phyloP scores from a whole-genome alignment of 2,113 vertebrate species.

The Pollachius pollachius region DNA sequence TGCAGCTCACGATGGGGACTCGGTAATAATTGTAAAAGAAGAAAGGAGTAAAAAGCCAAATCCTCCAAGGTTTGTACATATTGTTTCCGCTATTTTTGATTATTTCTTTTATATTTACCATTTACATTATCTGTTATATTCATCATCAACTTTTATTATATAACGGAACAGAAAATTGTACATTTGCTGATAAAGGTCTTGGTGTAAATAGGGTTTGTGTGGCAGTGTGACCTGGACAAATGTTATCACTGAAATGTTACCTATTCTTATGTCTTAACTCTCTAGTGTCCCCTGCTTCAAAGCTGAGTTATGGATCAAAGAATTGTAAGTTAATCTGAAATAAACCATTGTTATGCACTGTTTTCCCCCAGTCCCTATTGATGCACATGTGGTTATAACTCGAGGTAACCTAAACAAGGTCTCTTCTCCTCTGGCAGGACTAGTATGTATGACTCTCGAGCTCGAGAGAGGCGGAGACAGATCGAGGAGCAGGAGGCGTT shows the following conservation, averaged over 20 bases:
- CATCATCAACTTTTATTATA: too few species aligned
- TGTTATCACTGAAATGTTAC: too few species aligned
- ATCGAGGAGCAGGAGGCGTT: constrained; percentile 91
- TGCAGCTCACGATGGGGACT: constrained; percentile 81
- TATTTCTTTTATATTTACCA: neutral
- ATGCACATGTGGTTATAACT: too few species aligned
- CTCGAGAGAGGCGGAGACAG: constrained; percentile 86
- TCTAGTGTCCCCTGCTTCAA: constrained; percentile 84
- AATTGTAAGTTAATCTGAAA: constrained; percentile 81
- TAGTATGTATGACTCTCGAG: constrained; percentile 92
- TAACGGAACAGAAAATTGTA: too few species aligned
- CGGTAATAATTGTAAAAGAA: constrained; percentile 89
- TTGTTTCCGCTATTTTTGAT: neutral
- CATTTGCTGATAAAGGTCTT: too few species aligned
- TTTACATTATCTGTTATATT: too few species aligned
- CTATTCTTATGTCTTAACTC: constrained; percentile 12
- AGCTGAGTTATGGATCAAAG: constrained; percentile 95
- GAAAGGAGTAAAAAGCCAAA: constrained; percentile 78
- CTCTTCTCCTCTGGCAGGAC: constrained; percentile 69
- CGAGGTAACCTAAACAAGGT: neutral
- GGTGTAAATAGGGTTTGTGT: too few species aligned
- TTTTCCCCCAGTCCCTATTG: neutral
- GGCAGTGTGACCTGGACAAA: too few species aligned
- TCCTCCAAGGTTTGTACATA: constrained; percentile 74
- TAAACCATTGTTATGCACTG: neutral